Base-by-base conservation (phyloP, 2,797 vertebrate genomes). In the Cetoscarus ocellatus region DNA sequence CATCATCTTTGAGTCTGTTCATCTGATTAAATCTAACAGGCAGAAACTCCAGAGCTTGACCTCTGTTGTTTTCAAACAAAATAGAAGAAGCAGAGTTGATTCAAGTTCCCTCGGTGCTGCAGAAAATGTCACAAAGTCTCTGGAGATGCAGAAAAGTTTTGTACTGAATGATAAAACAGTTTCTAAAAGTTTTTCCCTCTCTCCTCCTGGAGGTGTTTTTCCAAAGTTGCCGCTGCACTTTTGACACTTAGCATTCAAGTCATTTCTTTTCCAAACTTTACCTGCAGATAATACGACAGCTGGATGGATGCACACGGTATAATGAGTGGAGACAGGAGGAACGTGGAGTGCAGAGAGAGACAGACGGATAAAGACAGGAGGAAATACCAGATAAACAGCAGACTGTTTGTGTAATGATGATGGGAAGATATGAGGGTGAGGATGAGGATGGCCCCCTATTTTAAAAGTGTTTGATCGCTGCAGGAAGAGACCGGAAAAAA, bases 311-410 rank as follows among this genome's bases (percentile, higher is more conserved):
- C n/a, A 45, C 0, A 27, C 11, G 3, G 36, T 7, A 1, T 45
- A 19, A 55, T 0, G 53, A 52, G n/a, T 1, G 3, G 14, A 61
- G 54, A 45, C 8, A 19, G 48, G 11, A 10, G 43, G 40, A 67
- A 47, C 10, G 36, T 2, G 14, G 11, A 18, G 55, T 15, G 38
- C 45, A 36, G 35, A 17, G 34, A 44, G 7, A 51, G 11, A 45
- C 6, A 51, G 15, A 45, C 1, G 17, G 51, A 82, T 39, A 50
- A 56, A 45, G 51, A 58, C 47, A 53, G 62, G 54, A 83, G 85
- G 84, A 87, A 87, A 78, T 77, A 19, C 39, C 80, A 75, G 49
- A 80, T 60, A 51, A 77, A 81, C 59, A 73, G 39, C 49, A 54
- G 67, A 68, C 17, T 53, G 55, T 64, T 40, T 61, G 42, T 35